Evolutionary conservation across 2,888 invertebrate species (phyloP).

Genomic region (Eucera pruinosa): DNA sequence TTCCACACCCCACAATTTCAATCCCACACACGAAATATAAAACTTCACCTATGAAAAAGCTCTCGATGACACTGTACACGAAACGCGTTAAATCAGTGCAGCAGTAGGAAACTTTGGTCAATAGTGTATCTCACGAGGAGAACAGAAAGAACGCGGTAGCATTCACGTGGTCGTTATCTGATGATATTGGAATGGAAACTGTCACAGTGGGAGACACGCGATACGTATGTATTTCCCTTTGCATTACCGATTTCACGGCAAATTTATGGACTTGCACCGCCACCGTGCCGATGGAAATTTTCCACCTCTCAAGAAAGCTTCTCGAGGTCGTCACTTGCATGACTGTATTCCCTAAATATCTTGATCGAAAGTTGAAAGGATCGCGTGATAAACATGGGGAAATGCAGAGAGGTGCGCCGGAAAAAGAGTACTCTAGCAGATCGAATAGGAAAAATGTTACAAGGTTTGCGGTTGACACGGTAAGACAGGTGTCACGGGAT

Average conservation of each 20-base stretch:
- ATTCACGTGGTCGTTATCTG: not conserved
- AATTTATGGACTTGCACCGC: conserved; percentile 3
- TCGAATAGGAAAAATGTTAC: not conserved
- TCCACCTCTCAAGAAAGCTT: not conserved
- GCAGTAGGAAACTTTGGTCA: no score
- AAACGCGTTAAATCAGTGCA: no score
- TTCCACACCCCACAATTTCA: no score
- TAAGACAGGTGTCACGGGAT: conserved; percentile 1
- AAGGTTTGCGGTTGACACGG: not conserved
- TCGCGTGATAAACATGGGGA: conserved; percentile 4
- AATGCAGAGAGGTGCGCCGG: not conserved
- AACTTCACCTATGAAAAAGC: no score
- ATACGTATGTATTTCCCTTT: conserved; percentile 6
- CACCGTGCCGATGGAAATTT: not conserved
- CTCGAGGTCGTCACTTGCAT: not conserved
- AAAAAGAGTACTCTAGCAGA: not conserved
- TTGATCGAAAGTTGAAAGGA: not conserved
- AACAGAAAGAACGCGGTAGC: not conserved
- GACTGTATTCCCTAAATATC: not conserved
- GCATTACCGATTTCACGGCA: not conserved
- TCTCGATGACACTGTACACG: no score
- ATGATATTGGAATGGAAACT: conserved; percentile 5
- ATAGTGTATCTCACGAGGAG: not conserved
- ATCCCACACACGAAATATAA: no score
- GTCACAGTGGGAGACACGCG: not conserved